phyloP scores from a whole-genome alignment of 1,140 invertebrate genomes.

The Helicoverpa armigera region DNA sequence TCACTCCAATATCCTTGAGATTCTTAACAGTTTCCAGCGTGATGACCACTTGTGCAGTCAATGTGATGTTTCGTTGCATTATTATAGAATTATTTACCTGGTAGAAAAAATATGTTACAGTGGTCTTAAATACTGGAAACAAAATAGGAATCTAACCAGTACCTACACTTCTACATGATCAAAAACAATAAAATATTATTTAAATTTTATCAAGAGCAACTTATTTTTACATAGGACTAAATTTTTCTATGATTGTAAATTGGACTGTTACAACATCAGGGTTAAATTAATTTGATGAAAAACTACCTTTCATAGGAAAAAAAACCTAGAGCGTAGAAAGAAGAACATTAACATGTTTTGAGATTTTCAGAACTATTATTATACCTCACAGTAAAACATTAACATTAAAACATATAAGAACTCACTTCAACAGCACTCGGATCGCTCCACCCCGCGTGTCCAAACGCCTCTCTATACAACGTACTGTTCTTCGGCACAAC shows the following conservation, averaged over 20 bases:
- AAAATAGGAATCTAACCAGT: no score
- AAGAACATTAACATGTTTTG: no score
- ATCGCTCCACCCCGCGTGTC: constrained; percentile 43
- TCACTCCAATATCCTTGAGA: constrained; percentile 92
- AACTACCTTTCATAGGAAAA: not conserved
- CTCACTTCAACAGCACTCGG: constrained; percentile 54
- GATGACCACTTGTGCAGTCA: constrained; percentile 96
- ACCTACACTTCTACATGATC: no score
- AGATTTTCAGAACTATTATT: no score
- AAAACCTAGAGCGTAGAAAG: no score
- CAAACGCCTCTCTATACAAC: constrained; percentile 60
- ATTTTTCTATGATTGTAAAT: no score
- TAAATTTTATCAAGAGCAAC: no score
- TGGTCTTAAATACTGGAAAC: not conserved
- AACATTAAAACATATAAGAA: no score
- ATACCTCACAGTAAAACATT: no score
- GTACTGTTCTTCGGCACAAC: constrained; percentile 81
- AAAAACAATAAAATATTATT: no score
- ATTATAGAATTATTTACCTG: constrained; percentile 83
- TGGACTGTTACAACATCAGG: no score
- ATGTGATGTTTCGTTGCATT: constrained; percentile 92
- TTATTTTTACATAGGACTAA: no score
- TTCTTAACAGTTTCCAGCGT: constrained; percentile 94
- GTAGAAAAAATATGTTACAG: constrained; percentile 15
- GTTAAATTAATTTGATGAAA: not conserved